Evolutionary conservation across 2,888 invertebrate genomes (phyloP).

Genomic region (Andrena bucephala): DNA sequence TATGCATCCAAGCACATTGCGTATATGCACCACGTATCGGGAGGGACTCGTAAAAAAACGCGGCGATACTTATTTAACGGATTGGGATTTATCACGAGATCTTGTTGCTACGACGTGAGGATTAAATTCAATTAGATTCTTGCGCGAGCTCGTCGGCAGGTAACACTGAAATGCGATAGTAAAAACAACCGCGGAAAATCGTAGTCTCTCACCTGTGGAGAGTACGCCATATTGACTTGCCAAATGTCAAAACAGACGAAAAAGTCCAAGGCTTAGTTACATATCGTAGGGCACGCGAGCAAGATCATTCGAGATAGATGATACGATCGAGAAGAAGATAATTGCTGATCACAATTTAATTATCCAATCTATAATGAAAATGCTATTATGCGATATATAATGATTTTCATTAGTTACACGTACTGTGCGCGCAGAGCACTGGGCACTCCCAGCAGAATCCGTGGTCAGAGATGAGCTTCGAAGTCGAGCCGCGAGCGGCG

Average conservation of each 20-base stretch:
- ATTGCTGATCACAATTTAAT: not conserved
- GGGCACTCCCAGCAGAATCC: no score
- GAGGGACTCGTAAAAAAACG: conserved; percentile 21
- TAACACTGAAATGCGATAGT: conserved; percentile 12
- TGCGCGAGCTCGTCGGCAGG: not conserved
- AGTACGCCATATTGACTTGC: conserved; percentile 71
- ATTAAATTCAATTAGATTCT: conserved; percentile 26
- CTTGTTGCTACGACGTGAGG: not conserved
- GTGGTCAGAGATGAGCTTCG: no score
- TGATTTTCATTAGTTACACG: conserved; percentile 31
- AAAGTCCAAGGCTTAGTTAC: conserved; percentile 46
- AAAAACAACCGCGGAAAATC: conserved; percentile 58
- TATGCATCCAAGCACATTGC: conserved; percentile 47
- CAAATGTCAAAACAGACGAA: conserved; percentile 72
- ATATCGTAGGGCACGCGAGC: conserved; percentile 10
- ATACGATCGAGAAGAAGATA: conserved; percentile 13
- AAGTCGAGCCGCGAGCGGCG: no score
- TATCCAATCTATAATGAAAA: conserved; percentile 5
- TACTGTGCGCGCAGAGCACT: conserved; percentile 13
- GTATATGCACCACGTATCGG: conserved; percentile 36
- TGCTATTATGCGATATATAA: conserved; percentile 6
- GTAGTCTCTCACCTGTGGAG: conserved; percentile 70
- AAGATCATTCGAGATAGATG: conserved; percentile 16
- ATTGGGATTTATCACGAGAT: not conserved
- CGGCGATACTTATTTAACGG: conserved; percentile 6